Evolutionary conservation across 2,888 invertebrate species (phyloP).

Genomic region (Campoplex nolae): DNA sequence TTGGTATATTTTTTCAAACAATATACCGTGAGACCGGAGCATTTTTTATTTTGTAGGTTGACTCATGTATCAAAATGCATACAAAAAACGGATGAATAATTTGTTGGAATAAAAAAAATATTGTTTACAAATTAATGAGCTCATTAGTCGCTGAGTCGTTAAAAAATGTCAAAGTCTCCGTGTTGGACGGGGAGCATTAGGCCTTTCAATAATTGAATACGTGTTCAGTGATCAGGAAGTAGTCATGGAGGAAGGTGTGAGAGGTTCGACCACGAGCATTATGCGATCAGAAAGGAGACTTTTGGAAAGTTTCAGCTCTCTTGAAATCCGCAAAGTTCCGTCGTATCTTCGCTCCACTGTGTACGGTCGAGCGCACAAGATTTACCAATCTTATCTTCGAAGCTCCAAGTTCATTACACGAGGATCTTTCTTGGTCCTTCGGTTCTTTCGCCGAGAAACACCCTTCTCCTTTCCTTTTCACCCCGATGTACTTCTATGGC

Average conservation of each 20-base stretch:
- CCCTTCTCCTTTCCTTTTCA: constrained; percentile 10
- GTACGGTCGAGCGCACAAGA: constrained; percentile 63
- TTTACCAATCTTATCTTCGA: constrained; percentile 73
- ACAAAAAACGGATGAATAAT: not conserved
- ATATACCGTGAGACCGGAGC: not conserved
- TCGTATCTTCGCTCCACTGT: constrained; percentile 46
- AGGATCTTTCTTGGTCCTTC: constrained; percentile 55
- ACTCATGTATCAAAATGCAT: not conserved
- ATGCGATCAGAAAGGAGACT: constrained; percentile 36
- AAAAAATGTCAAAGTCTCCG: not conserved
- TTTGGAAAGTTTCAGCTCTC: constrained; percentile 53
- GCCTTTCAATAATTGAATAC: constrained; percentile 63
- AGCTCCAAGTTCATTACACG: constrained; percentile 73
- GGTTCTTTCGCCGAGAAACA: constrained; percentile 15
- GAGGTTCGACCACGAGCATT: constrained; percentile 15
- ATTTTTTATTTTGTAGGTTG: no score
- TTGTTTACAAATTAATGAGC: not conserved
- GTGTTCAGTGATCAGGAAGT: constrained; percentile 54
- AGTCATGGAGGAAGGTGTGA: constrained; percentile 35
- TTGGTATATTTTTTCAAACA: not conserved
- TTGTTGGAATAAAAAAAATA: not conserved
- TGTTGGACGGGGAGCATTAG: not conserved
- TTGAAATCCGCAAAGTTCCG: constrained; percentile 60
- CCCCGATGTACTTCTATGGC: constrained; percentile 18
- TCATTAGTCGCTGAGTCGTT: not conserved